Evolutionary conservation across 2,113 vertebrate species (phyloP).

Genomic region (Falcunculus frontatus): DNA sequence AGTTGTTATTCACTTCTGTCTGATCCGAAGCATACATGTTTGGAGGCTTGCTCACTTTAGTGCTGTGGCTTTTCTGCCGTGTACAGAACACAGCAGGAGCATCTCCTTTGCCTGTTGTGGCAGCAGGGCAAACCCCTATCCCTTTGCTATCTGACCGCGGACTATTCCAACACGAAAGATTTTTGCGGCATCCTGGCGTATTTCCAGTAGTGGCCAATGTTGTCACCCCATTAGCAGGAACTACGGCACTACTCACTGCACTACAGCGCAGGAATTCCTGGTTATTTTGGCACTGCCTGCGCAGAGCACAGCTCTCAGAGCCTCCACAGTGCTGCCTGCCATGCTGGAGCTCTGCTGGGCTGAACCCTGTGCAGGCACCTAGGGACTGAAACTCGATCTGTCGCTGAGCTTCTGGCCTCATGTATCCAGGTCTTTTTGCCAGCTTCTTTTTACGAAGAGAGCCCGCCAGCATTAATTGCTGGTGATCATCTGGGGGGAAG

Average conservation of each 20-base stretch:
- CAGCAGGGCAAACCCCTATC: not conserved
- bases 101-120: not conserved
- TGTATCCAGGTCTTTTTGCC: conserved; percentile 77
- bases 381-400: conserved; percentile 13
- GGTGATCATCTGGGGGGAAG: conserved; percentile 15
- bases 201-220: accelerated
- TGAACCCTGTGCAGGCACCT: not conserved
- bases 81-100: not conserved
- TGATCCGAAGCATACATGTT: not conserved
- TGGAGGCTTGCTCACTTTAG: not conserved
- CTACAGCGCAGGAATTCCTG: not conserved
- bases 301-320: not conserved
- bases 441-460: conserved; percentile 66
- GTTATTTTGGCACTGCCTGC: not conserved
- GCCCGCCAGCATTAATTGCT: conserved; percentile 10
- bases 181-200: not conserved
- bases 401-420: conserved; percentile 66
- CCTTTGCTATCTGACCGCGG: not conserved
- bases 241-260: not conserved
- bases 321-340: not conserved
- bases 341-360: not conserved
- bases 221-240: not conserved
- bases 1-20: conserved; percentile 6
- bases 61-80: accelerated
- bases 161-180: not conserved